Percentiles rank a stretch among this genome's conserved stretches.
Evolutionary conservation across 2,888 invertebrate species (phyloP).

Genomic region (Eulithis testata): DNA sequence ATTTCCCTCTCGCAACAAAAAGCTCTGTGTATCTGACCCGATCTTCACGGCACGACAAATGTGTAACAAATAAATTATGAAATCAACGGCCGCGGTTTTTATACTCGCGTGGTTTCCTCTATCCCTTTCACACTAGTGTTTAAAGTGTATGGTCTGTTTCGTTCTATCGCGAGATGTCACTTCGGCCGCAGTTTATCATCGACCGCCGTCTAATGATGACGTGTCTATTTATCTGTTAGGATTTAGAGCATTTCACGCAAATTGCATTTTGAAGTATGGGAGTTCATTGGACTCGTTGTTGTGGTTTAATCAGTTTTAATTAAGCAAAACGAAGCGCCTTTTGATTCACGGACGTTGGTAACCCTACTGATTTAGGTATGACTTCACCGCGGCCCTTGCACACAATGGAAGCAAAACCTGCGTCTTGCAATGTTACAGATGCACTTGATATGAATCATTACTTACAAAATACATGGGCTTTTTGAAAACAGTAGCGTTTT

Average conservation of each 20-base stretch:
- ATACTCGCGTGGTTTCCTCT: slow-evolving; percentile 64
- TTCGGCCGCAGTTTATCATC: slow-evolving; percentile 75
- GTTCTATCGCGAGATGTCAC: slow-evolving; percentile 66
- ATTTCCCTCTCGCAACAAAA: slow-evolving; percentile 79
- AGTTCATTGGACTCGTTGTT: slow-evolving; percentile 64
- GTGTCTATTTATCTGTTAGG: slow-evolving; percentile 72
- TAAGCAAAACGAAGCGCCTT: slow-evolving; percentile 42
- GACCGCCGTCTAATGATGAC: slow-evolving; percentile 72
- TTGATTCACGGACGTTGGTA: slow-evolving; percentile 41
- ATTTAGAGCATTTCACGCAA: slow-evolving; percentile 67
- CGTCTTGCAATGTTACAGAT: slow-evolving; percentile 7
- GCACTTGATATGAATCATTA: slow-evolving; percentile 8
- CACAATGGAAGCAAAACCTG: slow-evolving; percentile 21
- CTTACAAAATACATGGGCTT: not conserved
- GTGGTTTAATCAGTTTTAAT: slow-evolving; percentile 56
- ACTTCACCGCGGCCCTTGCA: slow-evolving; percentile 38
- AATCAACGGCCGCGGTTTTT: slow-evolving; percentile 81
- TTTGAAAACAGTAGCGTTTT: not conserved
- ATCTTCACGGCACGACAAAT: slow-evolving; percentile 85
- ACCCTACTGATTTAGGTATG: slow-evolving; percentile 40
- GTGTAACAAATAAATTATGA: slow-evolving; percentile 85
- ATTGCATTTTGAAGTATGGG: slow-evolving; percentile 67
- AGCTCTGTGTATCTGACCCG: slow-evolving; percentile 80
- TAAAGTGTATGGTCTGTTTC: slow-evolving; percentile 54
- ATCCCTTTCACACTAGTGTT: slow-evolving; percentile 54